These are phyloP conservation scores for Tauraco erythrolophus DNA, from an alignment of 2,113 vertebrate species.

Conservation along the genomic window DNA sequence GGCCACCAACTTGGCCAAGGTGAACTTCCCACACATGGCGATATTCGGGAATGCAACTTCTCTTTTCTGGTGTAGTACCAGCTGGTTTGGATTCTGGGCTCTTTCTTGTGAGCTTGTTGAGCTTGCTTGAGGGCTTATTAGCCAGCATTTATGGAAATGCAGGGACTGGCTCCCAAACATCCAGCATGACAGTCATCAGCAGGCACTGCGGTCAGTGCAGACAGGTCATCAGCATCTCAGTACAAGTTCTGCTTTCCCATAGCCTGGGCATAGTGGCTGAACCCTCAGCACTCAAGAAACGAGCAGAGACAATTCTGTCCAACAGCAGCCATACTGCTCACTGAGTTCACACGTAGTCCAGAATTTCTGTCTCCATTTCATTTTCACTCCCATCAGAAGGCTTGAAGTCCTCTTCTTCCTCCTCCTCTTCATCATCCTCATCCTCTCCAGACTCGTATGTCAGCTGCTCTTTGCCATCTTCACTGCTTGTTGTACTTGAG, in stretches of 20 bases:
- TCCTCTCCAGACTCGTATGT: conserved; percentile 75
- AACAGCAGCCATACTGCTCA: neutral
- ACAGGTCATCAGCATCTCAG: fast-evolving
- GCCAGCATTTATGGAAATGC: neutral
- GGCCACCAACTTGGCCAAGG: neutral
- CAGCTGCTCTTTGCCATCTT: conserved; percentile 70
- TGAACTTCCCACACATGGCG: neutral
- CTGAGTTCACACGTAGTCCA: conserved; percentile 87
- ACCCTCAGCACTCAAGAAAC: neutral
- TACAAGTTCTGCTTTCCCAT: neutral
- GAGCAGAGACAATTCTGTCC: neutral
- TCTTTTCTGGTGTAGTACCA: neutral
- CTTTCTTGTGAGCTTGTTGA: neutral
- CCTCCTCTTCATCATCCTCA: conserved; percentile 85
- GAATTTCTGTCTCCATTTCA: conserved; percentile 97
- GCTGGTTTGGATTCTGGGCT: neutral
- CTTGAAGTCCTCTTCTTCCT: conserved; percentile 90
- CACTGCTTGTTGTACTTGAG: conserved; percentile 67
- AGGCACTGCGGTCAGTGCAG: neutral
- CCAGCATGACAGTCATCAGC: neutral
- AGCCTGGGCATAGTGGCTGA: neutral
- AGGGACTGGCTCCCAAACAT: neutral
- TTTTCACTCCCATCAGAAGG: conserved; percentile 94
- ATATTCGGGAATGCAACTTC: neutral
- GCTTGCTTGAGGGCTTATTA: neutral